A percentile compares a stretch with the other conserved stretches of the same genome.
Conservation (phyloP, 2,888 invertebrate species). For the Nephrotoma appendiculata region DNA sequence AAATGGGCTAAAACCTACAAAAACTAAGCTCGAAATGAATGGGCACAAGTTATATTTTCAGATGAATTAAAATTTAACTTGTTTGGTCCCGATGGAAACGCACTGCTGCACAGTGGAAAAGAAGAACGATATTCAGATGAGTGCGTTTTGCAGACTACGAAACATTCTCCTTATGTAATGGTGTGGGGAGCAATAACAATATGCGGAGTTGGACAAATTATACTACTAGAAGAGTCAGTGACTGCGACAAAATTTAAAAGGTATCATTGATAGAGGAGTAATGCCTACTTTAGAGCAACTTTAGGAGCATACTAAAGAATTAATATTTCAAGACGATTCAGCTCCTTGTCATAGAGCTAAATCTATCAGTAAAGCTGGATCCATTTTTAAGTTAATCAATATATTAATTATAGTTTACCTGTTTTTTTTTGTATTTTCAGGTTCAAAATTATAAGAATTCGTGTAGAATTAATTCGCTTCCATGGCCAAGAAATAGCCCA, state of each 20-base stretch:
- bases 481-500: no score
- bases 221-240: background rate
- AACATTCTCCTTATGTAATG: slow-evolving; percentile 3
- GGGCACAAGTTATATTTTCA: background rate
- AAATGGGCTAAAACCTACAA: background rate
- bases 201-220: no score
- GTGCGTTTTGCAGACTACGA: background rate
- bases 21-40: background rate
- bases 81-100: background rate
- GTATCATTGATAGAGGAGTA: background rate
- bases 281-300: background rate
- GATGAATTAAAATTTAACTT: no score
- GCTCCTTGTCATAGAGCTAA: slow-evolving; percentile 2
- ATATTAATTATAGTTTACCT: no score
- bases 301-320: no score
- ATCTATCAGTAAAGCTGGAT: background rate
- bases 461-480: no score
- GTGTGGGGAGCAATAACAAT: slow-evolving; percentile 5
- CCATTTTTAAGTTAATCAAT: no score
- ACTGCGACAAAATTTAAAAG: no score
- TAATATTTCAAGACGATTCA: no score
- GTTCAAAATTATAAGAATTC: no score
- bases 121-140: background rate
- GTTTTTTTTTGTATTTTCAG: no score
- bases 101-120: background rate